Base-by-base conservation (phyloP, 1,140 invertebrate genomes). In the Eupristina koningsbergeri region DNA sequence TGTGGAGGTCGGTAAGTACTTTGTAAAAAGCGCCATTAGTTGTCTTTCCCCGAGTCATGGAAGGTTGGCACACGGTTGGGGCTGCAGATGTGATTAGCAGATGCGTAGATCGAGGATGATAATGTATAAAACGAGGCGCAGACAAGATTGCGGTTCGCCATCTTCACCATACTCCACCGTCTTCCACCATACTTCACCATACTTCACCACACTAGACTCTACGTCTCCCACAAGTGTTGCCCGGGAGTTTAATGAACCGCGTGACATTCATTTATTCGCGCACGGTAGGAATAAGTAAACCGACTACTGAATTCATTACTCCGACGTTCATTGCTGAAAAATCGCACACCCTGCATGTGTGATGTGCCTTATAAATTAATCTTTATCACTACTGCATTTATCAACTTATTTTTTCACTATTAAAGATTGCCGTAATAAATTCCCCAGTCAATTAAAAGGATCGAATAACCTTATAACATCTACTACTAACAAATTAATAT, bases 171-270 rank as follows among this genome's bases (percentile, higher is more conserved):
- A 22, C 3, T 29, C 39, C 39, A 77, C n/a, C 36, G n/a, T 77
- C 34, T 29, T 53, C 36, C 75, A 31, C 73, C n/a, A n/a, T n/a
- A n/a, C n/a, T n/a, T n/a, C n/a, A n/a, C n/a, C n/a, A n/a, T n/a
- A n/a, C n/a, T n/a, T n/a, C n/a, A n/a, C n/a, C n/a, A 50, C 15
- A 26, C 29, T 50, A 9, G 75, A 22, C 3, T 29, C 39, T 61
- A 77, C 36, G n/a, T 77, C 34, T 29, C 75, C 36, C 75, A 31
- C 73, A 75, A 75, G 47, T 75, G 50, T 58, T 36, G 0, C 17
- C 76, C 5, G 64, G 29, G 58, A 22, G 76, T 58, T 64, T 63
- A 78, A 78, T 78, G 58, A 78, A 78, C 76, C 39, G 34, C 76
- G 13, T 26, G 71, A 53, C 45, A 41, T 50, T 71, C 61, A 36